Conservation (phyloP, 1,140 invertebrate species). For the Dendrolimus punctatus region DNA sequence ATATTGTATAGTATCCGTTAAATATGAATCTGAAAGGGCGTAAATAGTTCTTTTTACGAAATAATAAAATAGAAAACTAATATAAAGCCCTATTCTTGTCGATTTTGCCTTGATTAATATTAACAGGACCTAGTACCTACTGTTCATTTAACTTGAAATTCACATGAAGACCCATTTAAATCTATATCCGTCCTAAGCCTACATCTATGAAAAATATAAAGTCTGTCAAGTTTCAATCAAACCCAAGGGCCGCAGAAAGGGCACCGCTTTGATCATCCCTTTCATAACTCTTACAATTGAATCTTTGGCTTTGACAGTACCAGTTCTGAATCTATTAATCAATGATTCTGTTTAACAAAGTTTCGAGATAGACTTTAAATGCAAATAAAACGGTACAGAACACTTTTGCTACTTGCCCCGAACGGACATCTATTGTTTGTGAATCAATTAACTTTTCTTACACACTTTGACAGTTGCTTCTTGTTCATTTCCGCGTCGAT, state of each 20-base stretch:
- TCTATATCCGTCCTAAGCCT: not conserved
- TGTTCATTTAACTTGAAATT: no score
- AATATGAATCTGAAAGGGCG: no score
- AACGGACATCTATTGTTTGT: conserved; percentile 12
- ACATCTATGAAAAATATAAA: conserved; percentile 1
- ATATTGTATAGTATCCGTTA: no score
- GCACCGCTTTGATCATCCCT: not conserved
- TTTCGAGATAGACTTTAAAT: conserved; percentile 15
- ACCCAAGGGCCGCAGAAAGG: not conserved
- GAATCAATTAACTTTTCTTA: conserved; percentile 21
- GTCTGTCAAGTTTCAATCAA: conserved; percentile 1
- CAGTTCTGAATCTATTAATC: conserved; percentile 18
- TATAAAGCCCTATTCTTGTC: no score
- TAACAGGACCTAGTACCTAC: no score
- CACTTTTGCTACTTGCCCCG: conserved; percentile 8
- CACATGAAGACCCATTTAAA: no score
- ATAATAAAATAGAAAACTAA: no score
- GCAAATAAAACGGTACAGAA: conserved; percentile 19
- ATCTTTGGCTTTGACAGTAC: conserved; percentile 13
- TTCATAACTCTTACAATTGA: conserved; percentile 9
- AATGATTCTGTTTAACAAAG: conserved; percentile 17
- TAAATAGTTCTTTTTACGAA: no score
- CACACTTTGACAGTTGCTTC: conserved; percentile 18
- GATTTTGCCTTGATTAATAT: no score
- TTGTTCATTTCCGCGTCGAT: conserved; percentile 12